Base-by-base conservation (phyloP, 2,888 invertebrate species). In the Trachelus tabidus region DNA sequence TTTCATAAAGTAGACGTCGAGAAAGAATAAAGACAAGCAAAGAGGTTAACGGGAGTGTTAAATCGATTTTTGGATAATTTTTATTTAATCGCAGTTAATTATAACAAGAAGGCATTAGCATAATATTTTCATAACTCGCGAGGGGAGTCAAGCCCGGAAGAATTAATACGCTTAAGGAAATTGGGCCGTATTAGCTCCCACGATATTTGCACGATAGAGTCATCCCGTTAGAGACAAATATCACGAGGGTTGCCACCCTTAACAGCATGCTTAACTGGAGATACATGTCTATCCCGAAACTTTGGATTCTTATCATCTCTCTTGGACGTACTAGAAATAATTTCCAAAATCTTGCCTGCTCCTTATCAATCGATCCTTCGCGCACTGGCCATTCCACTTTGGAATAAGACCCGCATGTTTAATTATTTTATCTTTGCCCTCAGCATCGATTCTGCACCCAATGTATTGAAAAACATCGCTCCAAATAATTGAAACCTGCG, bases 1-100 rank as follows among this genome's bases (percentile, higher is more conserved):
- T 40, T 40, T 40, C 15, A 23, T 6, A 6, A 40, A 40, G 40
- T 6, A 40, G 40, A 40, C 15, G 6, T 2, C 15, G 15, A 23
- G 15, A 4, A 37, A 15, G 37, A 15, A 15, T 3, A 1, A 37
- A 4, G 1, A 2, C 6, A 23, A 56, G 56, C 9, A 56, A 1
- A 23, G 56, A 56, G 56, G 75, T 76, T 77, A 76, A 40, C 15
- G 73, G 33, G n/a, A 33, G 68, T 34, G 31, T 73, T 73, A 68
- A 77, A 33, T 68, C 76, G 76, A 80, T 80, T 80, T 76, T 76
- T 74, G 37, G 80, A 82, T 82, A 79, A 85, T 82, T 86, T 85
- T 83, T 81, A 82, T 80, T 81, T 77, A 83, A 84, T 82, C 80
- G 80, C 75, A 71, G 71, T 71, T 71, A 71, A 71, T 71, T 71